phyloP scores from a whole-genome alignment of 2,113 vertebrate species.

The Brachyhypopomus occidentalis region DNA sequence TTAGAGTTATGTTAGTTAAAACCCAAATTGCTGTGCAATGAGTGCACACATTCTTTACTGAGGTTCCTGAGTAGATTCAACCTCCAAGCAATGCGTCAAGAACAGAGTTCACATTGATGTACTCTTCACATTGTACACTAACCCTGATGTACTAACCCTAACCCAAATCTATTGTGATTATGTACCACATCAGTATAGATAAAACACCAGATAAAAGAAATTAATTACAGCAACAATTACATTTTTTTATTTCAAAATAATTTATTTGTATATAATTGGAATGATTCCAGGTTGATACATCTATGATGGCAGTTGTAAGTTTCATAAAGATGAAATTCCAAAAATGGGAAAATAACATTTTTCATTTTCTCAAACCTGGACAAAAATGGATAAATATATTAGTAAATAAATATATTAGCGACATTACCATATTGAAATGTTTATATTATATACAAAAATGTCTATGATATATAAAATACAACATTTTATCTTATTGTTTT shows the following conservation, averaged over 20 bases:
- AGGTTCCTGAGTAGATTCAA: too few relatives aligned
- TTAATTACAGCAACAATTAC: conserved; percentile 3
- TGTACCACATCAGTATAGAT: neutral
- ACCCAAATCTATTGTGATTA: too few relatives aligned
- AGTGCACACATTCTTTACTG: too few relatives aligned
- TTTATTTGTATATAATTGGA: conserved; percentile 82
- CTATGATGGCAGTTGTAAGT: conserved; percentile 71
- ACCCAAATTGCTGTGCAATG: too few relatives aligned
- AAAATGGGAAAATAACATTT: conserved; percentile 65
- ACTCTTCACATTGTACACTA: too few relatives aligned
- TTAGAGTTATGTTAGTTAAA: too few relatives aligned
- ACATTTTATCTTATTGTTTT: conserved; percentile 83
- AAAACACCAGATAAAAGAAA: neutral
- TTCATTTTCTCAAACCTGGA: conserved; percentile 73
- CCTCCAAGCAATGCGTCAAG: too few relatives aligned
- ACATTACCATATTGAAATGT: conserved; percentile 95
- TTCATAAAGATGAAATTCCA: conserved; percentile 78
- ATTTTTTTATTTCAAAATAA: conserved; percentile 77
- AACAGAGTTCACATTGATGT: too few relatives aligned
- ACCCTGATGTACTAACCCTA: too few relatives aligned
- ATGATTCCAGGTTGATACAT: conserved; percentile 77
- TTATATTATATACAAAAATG: conserved; percentile 87
- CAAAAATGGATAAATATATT: conserved; percentile 98
- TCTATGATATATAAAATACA: conserved; percentile 91
- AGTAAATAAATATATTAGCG: conserved; percentile 99